Base-by-base conservation (phyloP, 2,113 vertebrate species). In the Microtus montanus region DNA sequence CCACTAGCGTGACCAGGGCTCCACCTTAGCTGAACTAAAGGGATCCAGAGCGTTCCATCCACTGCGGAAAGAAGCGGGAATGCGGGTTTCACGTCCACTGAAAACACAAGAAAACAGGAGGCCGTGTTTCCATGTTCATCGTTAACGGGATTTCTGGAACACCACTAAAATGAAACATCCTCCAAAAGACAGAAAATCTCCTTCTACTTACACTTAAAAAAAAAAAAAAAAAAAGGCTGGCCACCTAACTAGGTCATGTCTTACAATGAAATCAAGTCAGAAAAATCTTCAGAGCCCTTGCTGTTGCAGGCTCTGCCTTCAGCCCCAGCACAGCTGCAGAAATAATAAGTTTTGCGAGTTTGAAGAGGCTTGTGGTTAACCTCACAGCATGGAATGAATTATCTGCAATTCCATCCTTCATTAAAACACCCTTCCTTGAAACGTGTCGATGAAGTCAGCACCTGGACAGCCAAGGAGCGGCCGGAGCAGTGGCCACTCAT, bases 311-410 rank as follows among this genome's bases (percentile, higher is more conserved):
- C 97, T 94, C 96, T 97, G 96, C 87, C 66, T 95, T 87, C 68
- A 73, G 97, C 97, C 98, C 98, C 97, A 98, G 97, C 96, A 98
- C 98, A 98, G 98, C 97, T 99, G 99, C 97, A 35, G 82, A 74
- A 98, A 98, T 98, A 98, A 98, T 89, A 3, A 97, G 97, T 93
- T 73, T 97, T 98, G 97, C 96, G 35, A 96, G 98, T 98, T 98
- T 98, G 93, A 94, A 97, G 96, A 97, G 97, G 92, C 95, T 96
- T 98, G 98, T 97, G 98, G 98, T 98, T 98, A 98, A 98, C 98
- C 98, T 98, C 98, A 84, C 63, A 97, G 97, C 97, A 83, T 66
- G 41, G 97, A 97, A 95, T 93, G 90, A 98, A 98, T 98, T 97
- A 98, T 94, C 79, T 97, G 58, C 97, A 91, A 94, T 95, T 95